phyloP scores from a whole-genome alignment of 1,140 invertebrate genomes.

The Megalonaias nervosa region DNA sequence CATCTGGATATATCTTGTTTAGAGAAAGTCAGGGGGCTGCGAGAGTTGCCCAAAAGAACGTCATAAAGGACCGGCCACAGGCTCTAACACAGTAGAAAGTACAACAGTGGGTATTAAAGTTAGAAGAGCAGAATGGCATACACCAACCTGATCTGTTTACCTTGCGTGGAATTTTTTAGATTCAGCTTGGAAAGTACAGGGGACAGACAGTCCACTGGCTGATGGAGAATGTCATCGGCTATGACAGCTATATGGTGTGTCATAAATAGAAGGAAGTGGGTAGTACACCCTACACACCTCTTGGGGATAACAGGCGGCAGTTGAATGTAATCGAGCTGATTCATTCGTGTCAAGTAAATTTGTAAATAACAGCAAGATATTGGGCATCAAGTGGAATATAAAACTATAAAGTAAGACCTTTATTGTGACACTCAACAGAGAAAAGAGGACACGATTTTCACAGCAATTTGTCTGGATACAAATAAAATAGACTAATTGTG shows the following conservation, averaged over 20 bases:
- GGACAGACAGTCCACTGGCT: constrained; percentile 15
- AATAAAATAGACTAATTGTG: too few relatives aligned
- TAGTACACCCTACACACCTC: background rate
- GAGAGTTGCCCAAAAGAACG: background rate
- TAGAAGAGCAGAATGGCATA: background rate
- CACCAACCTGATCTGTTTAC: background rate
- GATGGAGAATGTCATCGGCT: constrained; percentile 9
- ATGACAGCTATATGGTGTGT: background rate
- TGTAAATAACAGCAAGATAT: too few relatives aligned
- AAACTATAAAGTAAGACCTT: too few relatives aligned
- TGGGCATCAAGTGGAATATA: too few relatives aligned
- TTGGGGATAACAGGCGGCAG: background rate
- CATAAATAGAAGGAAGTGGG: background rate
- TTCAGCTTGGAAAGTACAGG: constrained; percentile 10
- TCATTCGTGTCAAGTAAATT: background rate
- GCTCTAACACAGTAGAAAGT: background rate
- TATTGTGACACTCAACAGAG: too few relatives aligned
- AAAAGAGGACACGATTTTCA: too few relatives aligned
- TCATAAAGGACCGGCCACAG: background rate
- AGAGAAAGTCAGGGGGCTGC: too few relatives aligned
- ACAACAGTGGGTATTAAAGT: background rate
- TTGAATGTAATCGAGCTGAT: background rate
- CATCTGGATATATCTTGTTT: too few relatives aligned
- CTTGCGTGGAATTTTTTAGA: background rate
- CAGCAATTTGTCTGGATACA: too few relatives aligned